Evolutionary conservation across 2,888 invertebrate genomes (phyloP).

Genomic region (Hydrotaea diabolus): DNA sequence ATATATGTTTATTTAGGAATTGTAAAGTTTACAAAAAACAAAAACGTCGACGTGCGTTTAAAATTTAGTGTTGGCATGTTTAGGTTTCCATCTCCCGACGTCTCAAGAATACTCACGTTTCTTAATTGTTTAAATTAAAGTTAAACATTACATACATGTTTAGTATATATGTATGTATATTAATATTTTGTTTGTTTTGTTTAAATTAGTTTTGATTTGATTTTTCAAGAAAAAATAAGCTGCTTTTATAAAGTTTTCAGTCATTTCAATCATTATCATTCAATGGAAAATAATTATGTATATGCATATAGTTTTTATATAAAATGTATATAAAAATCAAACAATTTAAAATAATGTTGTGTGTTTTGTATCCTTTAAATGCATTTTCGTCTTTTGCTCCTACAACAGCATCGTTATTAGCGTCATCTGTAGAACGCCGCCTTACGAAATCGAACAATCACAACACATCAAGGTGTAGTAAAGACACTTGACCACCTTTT

Average conservation of each 20-base stretch:
- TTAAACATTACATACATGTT: background rate
- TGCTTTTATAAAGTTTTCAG: slow-evolving; percentile 41
- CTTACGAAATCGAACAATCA: slow-evolving; percentile 80
- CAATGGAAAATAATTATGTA: slow-evolving; percentile 10
- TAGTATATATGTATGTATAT: background rate
- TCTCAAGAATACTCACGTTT: background rate
- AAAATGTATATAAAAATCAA: slow-evolving; percentile 42
- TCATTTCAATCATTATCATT: slow-evolving; percentile 22
- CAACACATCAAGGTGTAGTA: slow-evolving; percentile 81
- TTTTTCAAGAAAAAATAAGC: slow-evolving; percentile 17
- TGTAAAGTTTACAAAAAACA: slow-evolving; percentile 9
- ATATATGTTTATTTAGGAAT: slow-evolving; percentile 7
- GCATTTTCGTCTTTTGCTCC: slow-evolving; percentile 35
- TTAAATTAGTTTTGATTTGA: slow-evolving; percentile 56
- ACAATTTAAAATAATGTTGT: slow-evolving; percentile 4
- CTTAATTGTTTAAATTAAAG: slow-evolving; percentile 13
- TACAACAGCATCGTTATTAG: too few species aligned
- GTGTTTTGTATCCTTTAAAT: slow-evolving; percentile 25
- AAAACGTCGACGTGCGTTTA: background rate
- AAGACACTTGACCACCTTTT: slow-evolving; percentile 79
- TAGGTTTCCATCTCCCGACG: background rate
- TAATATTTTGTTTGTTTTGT: background rate
- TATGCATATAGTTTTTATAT: background rate
- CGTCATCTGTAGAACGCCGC: background rate
- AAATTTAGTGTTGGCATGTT: slow-evolving; percentile 21